Percentiles rank a stretch among this genome's conserved stretches.
phyloP scores from a whole-genome alignment of 1,140 invertebrate genomes.

The Nylanderia fulva region DNA sequence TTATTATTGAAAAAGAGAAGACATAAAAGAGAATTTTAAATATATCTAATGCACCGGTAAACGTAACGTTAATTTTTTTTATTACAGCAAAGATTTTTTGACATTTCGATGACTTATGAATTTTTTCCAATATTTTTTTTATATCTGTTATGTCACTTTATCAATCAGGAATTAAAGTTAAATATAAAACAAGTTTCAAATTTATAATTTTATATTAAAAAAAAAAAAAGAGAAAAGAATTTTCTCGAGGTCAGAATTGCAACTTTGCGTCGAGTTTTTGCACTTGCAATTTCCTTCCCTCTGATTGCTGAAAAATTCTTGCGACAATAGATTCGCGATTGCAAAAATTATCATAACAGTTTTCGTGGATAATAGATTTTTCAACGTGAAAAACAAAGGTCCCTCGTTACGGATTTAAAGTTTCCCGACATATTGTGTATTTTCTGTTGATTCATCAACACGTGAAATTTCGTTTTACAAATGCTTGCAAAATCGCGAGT shows the following conservation, averaged over 20 bases:
- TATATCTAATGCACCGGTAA: too few relatives aligned
- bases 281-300: neutral
- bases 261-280: neutral
- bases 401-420: slow-evolving; percentile 1
- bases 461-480: slow-evolving; percentile 37
- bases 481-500: slow-evolving; percentile 16
- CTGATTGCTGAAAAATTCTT: neutral
- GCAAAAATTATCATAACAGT: neutral
- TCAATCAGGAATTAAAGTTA: too few relatives aligned
- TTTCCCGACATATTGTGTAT: slow-evolving; percentile 20
- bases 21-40: too few relatives aligned
- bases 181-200: too few relatives aligned
- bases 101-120: neutral
- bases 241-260: neutral
- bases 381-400: neutral
- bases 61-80: too few relatives aligned
- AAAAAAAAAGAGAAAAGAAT: neutral
- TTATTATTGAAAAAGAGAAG: too few relatives aligned
- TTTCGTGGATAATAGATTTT: neutral
- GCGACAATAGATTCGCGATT: neutral
- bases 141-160: too few relatives aligned
- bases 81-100: too few relatives aligned
- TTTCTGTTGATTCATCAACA: neutral
- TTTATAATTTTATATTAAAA: too few relatives aligned
- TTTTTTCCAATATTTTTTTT: too few relatives aligned